Conservation (phyloP, 2,888 invertebrate genomes). For the Diaperis boleti region DNA sequence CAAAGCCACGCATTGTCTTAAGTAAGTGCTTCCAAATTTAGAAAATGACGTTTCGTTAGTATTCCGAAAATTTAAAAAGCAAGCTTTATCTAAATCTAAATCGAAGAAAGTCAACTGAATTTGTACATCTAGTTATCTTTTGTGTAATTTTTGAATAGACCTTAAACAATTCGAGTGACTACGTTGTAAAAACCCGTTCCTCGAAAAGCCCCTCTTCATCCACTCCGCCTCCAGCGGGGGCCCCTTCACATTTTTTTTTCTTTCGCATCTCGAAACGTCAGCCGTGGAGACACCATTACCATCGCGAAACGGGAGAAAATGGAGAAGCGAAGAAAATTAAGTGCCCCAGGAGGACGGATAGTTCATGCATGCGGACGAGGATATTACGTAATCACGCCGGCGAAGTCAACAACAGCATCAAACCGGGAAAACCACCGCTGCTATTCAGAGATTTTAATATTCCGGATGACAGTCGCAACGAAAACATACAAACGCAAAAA, state of each 20-base stretch:
- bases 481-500: constrained; percentile 23
- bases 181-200: too few species aligned
- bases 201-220: too few species aligned
- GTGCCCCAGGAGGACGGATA: constrained; percentile 56
- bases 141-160: too few species aligned
- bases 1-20: too few species aligned
- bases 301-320: constrained; percentile 57
- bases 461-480: constrained; percentile 32
- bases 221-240: too few species aligned
- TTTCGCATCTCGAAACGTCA: background rate
- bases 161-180: too few species aligned
- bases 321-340: constrained; percentile 62
- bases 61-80: too few species aligned
- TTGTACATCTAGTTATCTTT: too few species aligned
- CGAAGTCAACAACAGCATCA: constrained; percentile 28
- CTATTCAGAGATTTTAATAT: constrained; percentile 27
- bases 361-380: constrained; percentile 52
- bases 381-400: constrained; percentile 59
- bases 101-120: too few species aligned
- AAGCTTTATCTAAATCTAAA: too few species aligned
- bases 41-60: too few species aligned
- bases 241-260: background rate
- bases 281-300: constrained; percentile 24
- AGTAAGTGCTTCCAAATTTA: too few species aligned
- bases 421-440: constrained; percentile 26